These are phyloP conservation scores for Volucella inflata DNA, from an alignment of 2,888 invertebrate species.

Conservation along the genomic window DNA sequence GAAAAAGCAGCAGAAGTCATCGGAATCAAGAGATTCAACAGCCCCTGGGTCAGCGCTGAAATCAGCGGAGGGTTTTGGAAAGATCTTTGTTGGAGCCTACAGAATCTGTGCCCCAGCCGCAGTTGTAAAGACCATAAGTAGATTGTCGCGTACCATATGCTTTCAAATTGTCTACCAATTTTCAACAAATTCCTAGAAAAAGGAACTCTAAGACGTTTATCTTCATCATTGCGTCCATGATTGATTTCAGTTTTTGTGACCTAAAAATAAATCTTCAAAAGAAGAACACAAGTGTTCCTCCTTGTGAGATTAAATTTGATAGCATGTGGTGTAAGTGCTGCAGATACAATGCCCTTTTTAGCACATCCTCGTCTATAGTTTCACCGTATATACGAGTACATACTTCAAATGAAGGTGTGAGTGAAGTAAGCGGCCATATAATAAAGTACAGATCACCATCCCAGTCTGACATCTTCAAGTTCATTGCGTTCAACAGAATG, in stretches of 20 bases:
- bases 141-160: too few species aligned
- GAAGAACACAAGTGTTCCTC: slow-evolving; percentile 1
- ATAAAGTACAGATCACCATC: slow-evolving; percentile 25
- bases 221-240: neutral
- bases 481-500: slow-evolving; percentile 47
- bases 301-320: slow-evolving; percentile 19
- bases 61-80: too few species aligned
- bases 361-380: neutral
- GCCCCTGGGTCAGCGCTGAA: too few species aligned
- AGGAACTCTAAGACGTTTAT: neutral
- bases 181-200: too few species aligned
- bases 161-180: too few species aligned
- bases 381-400: neutral
- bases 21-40: too few species aligned
- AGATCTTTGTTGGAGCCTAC: too few species aligned
- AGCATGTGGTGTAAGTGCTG: slow-evolving; percentile 20
- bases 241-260: neutral
- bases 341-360: slow-evolving; percentile 34
- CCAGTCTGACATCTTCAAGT: slow-evolving; percentile 46
- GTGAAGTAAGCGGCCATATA: neutral
- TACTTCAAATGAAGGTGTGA: neutral
- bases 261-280: neutral
- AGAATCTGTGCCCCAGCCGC: too few species aligned
- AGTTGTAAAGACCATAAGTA: too few species aligned
- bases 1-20: too few species aligned